Evolutionary conservation across 1,140 invertebrate species (phyloP).

Genomic region (Drosophila sproati): DNA sequence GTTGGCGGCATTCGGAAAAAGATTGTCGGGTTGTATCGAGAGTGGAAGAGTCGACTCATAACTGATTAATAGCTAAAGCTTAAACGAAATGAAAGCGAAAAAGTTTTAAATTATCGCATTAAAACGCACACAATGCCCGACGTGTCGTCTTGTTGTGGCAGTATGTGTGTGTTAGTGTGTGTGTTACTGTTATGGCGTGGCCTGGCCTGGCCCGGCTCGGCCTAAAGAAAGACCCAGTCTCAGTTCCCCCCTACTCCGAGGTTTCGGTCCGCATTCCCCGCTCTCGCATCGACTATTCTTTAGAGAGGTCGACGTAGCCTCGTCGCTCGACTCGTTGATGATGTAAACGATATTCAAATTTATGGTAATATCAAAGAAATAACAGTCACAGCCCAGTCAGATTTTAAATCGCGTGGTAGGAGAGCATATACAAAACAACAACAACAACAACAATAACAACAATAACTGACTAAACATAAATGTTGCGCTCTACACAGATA

Average conservation of each 20-base stretch:
- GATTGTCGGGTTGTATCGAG: conserved; percentile 13
- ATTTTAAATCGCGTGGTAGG: conserved; percentile 52
- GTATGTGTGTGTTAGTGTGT: too few relatives aligned
- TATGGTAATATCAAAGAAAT: conserved; percentile 62
- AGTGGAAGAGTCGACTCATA: conserved; percentile 51
- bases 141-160: conserved; percentile 18
- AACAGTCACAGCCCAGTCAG: conserved; percentile 43
- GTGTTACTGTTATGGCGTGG: conserved; percentile 45
- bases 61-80: conserved; percentile 67
- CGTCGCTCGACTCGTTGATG: conserved; percentile 38
- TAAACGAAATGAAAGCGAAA: conserved; percentile 67
- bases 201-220: conserved; percentile 36
- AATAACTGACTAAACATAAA: conserved; percentile 55
- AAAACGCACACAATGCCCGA: conserved; percentile 38
- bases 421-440: conserved; percentile 3
- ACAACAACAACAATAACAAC: conserved; percentile 4
- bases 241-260: neutral
- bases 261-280: neutral
- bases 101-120: conserved; percentile 69
- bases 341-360: conserved; percentile 72
- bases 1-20: conserved; percentile 33
- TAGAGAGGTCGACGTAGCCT: conserved; percentile 29
- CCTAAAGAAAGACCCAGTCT: conserved; percentile 53
- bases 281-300: conserved; percentile 43
- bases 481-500: conserved; percentile 54